Evolutionary conservation across 1,140 invertebrate genomes (phyloP), one percentile per base, ranked within the genome.

Genomic region (Aphaenogaster ashmeadi): DNA sequence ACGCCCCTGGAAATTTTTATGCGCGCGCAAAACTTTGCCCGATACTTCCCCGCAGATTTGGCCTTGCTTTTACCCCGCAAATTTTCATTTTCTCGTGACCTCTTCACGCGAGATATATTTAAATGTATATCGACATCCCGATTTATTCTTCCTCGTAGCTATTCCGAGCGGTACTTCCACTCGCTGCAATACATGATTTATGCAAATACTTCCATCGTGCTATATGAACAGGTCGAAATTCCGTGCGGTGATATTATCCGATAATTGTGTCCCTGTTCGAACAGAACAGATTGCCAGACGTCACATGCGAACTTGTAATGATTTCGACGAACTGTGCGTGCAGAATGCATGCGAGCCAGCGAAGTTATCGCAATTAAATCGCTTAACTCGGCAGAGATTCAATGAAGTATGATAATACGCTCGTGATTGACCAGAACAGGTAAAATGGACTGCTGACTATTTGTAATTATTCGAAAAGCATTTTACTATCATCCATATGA

Each of bases 341-440:
- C n/a, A 52, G 72, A 86, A 64, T 71, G 38, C n/a, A 64, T 71
- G 38, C n/a, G 11, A 64, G 38, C 27, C 44, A 27, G 52, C 38
- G 44, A n/a, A 80, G 21, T 80, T 88, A 87, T 72, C 15, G 83
- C 27, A 56, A 64, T 84, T 74, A 75, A 62, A 47, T 75, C 66
- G 44, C 33, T 66, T 27, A 47, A 47, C 11, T 7, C 33, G 15
- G 2, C 3, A 41, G 7, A 79, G 21, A 72, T 41, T 52, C 13
- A 47, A 81, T 18, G 38, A 56, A 72, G n/a, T 36, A 36, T 56
- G 41, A 75, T 75, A 75, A 75, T 38, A 9, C 11, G 6, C 18
- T 13, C 36, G 11, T 58, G 27, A 75, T 75, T 15, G 18, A 52
- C 11, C 27, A 13, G 7, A 74, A 54, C 50, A 74, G 15, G 21